These are phyloP conservation scores for Miltochrista miniata DNA, from an alignment of 2,888 invertebrate species.

Conservation along the genomic window DNA sequence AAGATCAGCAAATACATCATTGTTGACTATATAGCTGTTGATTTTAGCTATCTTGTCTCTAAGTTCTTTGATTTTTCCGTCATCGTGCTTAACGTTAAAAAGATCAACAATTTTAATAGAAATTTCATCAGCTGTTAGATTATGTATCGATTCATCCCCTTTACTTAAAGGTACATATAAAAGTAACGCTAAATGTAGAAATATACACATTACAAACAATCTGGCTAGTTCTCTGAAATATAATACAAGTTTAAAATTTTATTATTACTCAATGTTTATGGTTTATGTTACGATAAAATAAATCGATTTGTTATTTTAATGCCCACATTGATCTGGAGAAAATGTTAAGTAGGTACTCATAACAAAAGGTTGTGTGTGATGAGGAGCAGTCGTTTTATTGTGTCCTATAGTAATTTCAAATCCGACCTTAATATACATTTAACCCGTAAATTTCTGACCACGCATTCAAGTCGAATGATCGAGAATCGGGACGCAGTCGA, in stretches of 20 bases:
- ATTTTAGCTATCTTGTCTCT: constrained; percentile 57
- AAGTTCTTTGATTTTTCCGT: constrained; percentile 51
- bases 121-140: constrained; percentile 25
- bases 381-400: too few relatives aligned
- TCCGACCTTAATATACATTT: too few relatives aligned
- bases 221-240: constrained; percentile 13
- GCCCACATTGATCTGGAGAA: neutral
- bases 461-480: too few relatives aligned
- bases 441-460: too few relatives aligned
- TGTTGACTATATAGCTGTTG: constrained; percentile 53
- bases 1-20: constrained; percentile 44
- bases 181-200: constrained; percentile 16
- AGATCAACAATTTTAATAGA: constrained; percentile 15
- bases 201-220: constrained; percentile 22
- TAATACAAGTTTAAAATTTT: too few relatives aligned
- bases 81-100: constrained; percentile 14
- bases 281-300: constrained; percentile 6
- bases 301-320: neutral
- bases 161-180: constrained; percentile 1
- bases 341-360: too few relatives aligned
- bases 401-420: too few relatives aligned
- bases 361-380: too few relatives aligned
- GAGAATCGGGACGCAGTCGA: too few relatives aligned
- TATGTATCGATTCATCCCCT: constrained; percentile 10
- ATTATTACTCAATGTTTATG: constrained; percentile 25